These are phyloP conservation scores for Monomorium pharaonis DNA, from an alignment of 1,140 invertebrate species.

Conservation along the genomic window DNA sequence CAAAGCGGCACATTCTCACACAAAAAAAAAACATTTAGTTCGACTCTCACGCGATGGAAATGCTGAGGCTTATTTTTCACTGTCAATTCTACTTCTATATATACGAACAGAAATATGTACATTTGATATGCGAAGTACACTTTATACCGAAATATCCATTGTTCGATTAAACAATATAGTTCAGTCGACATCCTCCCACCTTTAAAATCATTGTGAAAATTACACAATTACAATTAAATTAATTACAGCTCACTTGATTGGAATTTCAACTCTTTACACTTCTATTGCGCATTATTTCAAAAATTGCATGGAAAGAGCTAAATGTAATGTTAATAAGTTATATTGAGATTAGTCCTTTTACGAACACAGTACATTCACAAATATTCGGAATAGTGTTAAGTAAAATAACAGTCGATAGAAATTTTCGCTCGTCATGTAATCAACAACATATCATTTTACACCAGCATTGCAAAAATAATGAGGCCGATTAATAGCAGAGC, in stretches of 20 bases:
- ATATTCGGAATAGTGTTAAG: neutral
- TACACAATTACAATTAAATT: constrained; percentile 4
- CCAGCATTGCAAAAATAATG: neutral
- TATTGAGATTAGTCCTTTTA: neutral
- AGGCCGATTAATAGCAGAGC: neutral
- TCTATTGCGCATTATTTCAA: neutral
- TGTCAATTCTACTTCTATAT: too few species aligned
- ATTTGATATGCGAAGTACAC: constrained; percentile 24
- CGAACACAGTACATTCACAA: neutral
- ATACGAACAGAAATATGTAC: too few species aligned
- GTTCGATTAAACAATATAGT: constrained; percentile 3
- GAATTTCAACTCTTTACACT: neutral
- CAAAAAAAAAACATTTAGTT: too few species aligned
- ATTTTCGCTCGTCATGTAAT: neutral
- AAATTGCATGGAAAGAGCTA: neutral
- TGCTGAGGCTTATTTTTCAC: too few species aligned
- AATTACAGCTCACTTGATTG: neutral
- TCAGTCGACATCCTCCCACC: neutral
- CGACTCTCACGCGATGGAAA: too few species aligned
- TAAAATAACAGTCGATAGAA: neutral
- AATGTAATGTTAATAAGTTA: neutral
- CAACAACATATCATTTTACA: neutral
- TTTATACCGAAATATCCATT: constrained; percentile 2
- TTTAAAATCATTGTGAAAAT: constrained; percentile 11
- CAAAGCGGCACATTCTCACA: too few species aligned